These are phyloP conservation scores for Rhynchomys soricoides DNA, from an alignment of 2,113 vertebrate genomes.

Conservation along the genomic window DNA sequence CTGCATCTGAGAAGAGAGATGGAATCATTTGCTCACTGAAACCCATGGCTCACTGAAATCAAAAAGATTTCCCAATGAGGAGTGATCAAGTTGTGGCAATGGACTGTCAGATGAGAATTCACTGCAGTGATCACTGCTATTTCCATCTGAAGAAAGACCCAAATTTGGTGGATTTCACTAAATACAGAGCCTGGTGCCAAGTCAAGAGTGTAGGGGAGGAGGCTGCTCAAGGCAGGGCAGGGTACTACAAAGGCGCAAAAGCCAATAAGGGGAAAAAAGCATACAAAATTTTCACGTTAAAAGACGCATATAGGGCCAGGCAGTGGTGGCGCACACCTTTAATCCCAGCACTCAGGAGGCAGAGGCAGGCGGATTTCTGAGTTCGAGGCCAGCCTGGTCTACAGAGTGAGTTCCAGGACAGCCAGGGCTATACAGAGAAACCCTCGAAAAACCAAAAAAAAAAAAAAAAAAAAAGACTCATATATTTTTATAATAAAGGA, in stretches of 20 bases:
- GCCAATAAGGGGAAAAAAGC: background rate
- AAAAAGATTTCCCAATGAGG: slow-evolving; percentile 12
- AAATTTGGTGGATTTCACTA: background rate
- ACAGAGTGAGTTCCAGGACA: no score
- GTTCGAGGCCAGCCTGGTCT: no score
- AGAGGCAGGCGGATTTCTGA: no score
- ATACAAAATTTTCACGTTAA: background rate
- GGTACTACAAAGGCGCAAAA: background rate
- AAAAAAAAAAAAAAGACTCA: slow-evolving; percentile 48
- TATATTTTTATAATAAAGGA: slow-evolving; percentile 47
- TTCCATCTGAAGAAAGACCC: background rate
- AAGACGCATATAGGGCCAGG: slow-evolving; percentile 34
- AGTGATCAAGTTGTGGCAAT: background rate
- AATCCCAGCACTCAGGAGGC: no score
- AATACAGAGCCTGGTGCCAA: background rate
- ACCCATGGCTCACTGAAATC: slow-evolving; percentile 11
- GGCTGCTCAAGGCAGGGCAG: slow-evolving; percentile 21
- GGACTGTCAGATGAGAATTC: background rate
- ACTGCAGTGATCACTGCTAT: background rate
- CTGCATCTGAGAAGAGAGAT: slow-evolving; percentile 7
- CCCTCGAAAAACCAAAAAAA: no score
- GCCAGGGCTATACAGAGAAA: no score
- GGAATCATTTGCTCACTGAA: slow-evolving; percentile 15
- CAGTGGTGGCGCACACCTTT: no score
- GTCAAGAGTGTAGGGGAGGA: background rate